Percentiles rank a stretch among this genome's conserved stretches.
These are phyloP conservation scores for Fratercula arctica DNA, from an alignment of 2,797 vertebrate species.

Conservation along the genomic window DNA sequence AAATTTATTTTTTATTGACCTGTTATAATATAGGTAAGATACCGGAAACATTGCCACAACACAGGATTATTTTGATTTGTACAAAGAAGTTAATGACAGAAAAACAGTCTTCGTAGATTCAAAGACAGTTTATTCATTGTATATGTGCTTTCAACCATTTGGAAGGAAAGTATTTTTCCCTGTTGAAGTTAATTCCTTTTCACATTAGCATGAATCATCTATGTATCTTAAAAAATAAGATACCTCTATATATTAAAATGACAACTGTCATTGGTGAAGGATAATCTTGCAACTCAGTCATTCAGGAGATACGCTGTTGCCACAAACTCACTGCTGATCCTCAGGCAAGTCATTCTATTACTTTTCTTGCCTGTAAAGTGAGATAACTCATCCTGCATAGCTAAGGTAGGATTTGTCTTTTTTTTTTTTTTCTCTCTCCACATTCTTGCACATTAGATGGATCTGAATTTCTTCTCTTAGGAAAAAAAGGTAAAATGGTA, in stretches of 20 bases:
- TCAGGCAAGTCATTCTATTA: neutral
- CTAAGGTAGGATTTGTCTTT: neutral
- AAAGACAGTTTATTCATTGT: neutral
- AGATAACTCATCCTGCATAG: neutral
- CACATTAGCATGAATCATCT: neutral
- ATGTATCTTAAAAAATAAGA: constrained; percentile 2
- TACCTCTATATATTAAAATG: neutral
- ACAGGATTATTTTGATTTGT: constrained; percentile 23
- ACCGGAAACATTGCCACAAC: neutral
- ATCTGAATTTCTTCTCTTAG: neutral
- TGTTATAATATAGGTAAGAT: constrained; percentile 20
- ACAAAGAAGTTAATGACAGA: neutral
- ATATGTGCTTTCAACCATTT: neutral
- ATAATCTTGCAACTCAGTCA: neutral
- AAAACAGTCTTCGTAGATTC: neutral
- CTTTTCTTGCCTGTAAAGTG: neutral
- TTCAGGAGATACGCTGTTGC: neutral
- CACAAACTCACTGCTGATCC: neutral
- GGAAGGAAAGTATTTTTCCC: constrained; percentile 1
- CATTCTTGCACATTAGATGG: neutral
- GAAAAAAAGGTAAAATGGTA: neutral
- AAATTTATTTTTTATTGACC: constrained; percentile 18
- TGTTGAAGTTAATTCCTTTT: constrained; percentile 10
- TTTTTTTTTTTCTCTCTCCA: neutral
- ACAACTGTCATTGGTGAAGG: neutral